Evolutionary conservation across 2,888 invertebrate species (phyloP), one percentile per base, ranked within the genome.

Genomic region (Lithophane ornitopus): DNA sequence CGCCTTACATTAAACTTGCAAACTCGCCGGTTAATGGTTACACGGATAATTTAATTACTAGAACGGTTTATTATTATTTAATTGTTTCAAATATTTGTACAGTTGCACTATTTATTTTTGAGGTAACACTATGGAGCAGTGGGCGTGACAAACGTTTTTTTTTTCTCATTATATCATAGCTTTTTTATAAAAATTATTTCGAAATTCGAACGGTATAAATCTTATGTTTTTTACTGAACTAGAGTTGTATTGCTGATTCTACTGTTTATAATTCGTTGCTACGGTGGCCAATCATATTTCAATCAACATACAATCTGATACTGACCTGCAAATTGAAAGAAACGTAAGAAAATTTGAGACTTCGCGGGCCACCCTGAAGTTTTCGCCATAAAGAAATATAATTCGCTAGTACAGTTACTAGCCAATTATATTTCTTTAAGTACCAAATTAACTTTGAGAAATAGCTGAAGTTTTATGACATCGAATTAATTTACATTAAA

Each of bases 31-130:
- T 74, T 83, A 81, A 78, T 80, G 72, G 62, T 78, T 78, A 76
- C 65, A 85, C 82, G 88, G 81, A 78, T 85, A 82, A 87, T 88
- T 88, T 68, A 88, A 79, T 88, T 88, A 88, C 81, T 88, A 26
- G 87, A 82, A 85, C 88, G 59, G 76, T 81, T 77, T 68, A 49
- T 72, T 78, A 78, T 84, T 85, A 86, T 82, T 84, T 87, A 85
- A 86, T 81, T 80, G 73, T 75, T 68, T 67, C 56, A 82, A 82
- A 79, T 80, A 80, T 84, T 86, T 82, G 74, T 84, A 71, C 49
- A 74, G 34, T 65, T 76, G 74, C 66, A 62, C 12, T 73, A 54
- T 74, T 65, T 68, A 39, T 58, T 63, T 65, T 67, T 72, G 46
- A n/a, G 52, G 59, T 65, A 70, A 44, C 11, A 19, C 14, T 16